Evolutionary conservation across 2,113 vertebrate genomes (phyloP).

Genomic region (Nesoenas mayeri): DNA sequence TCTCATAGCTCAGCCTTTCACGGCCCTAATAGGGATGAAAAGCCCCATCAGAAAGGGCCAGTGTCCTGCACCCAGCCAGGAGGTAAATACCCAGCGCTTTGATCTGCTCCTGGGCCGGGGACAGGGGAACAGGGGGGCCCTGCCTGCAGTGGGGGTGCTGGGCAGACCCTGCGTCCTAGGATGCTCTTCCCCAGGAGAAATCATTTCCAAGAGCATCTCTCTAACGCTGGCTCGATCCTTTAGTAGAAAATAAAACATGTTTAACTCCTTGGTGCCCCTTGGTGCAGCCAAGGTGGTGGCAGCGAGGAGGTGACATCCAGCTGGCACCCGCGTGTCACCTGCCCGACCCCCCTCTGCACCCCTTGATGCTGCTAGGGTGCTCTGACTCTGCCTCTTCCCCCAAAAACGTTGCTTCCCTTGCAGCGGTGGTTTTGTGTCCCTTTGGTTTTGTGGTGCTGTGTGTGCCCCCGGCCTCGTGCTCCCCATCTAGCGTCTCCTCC

Average conservation of each 20-base stretch:
- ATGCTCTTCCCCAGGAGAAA: not conserved
- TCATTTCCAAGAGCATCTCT: not conserved
- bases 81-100: conserved; percentile 58
- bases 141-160: not conserved
- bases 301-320: not conserved
- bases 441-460: not conserved
- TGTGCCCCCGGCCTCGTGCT: not conserved
- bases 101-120: conserved; percentile 33
- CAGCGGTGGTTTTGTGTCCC: no score
- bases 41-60: conserved; percentile 54
- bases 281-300: not conserved
- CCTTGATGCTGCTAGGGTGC: not conserved
- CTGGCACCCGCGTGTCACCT: not conserved
- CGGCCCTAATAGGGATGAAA: conserved; percentile 64
- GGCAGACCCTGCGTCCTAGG: not conserved
- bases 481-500: not conserved
- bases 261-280: not conserved
- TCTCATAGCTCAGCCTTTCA: conserved; percentile 64
- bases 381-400: not conserved
- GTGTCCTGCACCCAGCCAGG: conserved; percentile 25
- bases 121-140: not conserved
- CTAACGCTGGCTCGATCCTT: rapidly evolving
- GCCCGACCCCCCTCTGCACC: not conserved
- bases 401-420: not conserved
- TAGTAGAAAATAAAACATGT: not conserved